phyloP scores from a whole-genome alignment of 1,140 invertebrate genomes.

The Ruditapes philippinarum region DNA sequence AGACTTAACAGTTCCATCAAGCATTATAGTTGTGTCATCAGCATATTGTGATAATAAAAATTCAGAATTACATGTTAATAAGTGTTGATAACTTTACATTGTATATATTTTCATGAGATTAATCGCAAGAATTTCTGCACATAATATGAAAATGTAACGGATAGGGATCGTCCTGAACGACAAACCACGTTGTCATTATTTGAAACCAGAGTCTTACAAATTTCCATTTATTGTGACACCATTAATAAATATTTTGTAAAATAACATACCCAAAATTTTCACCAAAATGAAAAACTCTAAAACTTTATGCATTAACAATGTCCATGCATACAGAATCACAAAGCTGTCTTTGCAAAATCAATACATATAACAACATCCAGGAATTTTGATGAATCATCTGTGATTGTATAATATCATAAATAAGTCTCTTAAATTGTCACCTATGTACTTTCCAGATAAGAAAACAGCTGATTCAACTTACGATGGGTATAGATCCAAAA shows the following conservation, averaged over 20 bases:
- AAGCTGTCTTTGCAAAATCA: constrained; percentile 61
- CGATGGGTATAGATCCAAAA: no score
- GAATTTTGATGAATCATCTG: no score
- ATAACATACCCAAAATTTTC: constrained; percentile 44
- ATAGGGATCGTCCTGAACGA: constrained; percentile 50
- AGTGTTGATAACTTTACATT: constrained; percentile 24
- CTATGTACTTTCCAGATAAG: neutral
- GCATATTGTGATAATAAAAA: constrained; percentile 35
- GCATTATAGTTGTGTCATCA: constrained; percentile 43
- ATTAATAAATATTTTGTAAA: constrained; percentile 26
- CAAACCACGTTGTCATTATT: constrained; percentile 29
- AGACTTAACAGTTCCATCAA: constrained; percentile 34
- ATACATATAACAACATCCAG: constrained; percentile 27
- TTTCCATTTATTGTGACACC: constrained; percentile 8
- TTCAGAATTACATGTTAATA: constrained; percentile 4
- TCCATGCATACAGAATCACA: constrained; percentile 54
- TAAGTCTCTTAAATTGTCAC: neutral
- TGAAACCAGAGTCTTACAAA: neutral
- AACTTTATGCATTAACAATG: constrained; percentile 47
- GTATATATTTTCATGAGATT: constrained; percentile 24
- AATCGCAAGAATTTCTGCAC: constrained; percentile 54
- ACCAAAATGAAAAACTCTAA: constrained; percentile 55
- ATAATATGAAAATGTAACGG: constrained; percentile 46
- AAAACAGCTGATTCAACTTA: no score
- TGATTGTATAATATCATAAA: neutral